Evolutionary conservation across 2,113 vertebrate genomes (phyloP).

Genomic region (Reinhardtius hippoglossoides): DNA sequence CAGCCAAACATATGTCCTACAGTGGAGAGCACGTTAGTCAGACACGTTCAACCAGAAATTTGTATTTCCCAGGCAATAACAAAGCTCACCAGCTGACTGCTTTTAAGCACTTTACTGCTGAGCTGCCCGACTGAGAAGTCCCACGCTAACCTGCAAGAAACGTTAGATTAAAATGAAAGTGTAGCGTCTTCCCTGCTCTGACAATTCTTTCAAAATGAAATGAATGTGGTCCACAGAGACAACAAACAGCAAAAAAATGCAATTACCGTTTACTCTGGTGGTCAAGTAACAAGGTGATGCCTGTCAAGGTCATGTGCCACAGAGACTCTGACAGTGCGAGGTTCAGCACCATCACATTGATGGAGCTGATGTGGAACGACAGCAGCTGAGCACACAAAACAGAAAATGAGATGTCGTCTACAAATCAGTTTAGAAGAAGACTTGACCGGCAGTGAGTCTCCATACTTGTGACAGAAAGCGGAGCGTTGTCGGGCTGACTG

Average conservation of each 20-base stretch:
- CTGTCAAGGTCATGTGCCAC: conserved; percentile 93
- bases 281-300: conserved; percentile 88
- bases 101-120: conserved; percentile 96
- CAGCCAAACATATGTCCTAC: conserved; percentile 92
- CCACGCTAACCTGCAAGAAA: conserved; percentile 84
- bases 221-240: not conserved
- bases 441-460: not conserved
- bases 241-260: not conserved
- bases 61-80: not conserved
- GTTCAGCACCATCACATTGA: conserved; percentile 96
- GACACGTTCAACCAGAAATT: not conserved
- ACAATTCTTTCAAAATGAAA: not conserved
- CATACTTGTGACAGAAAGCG: conserved; percentile 91
- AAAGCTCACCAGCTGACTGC: conserved; percentile 90
- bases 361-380: conserved; percentile 91
- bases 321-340: conserved; percentile 91
- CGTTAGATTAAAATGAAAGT: not conserved
- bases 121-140: conserved; percentile 90
- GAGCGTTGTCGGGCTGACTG: conserved; percentile 84
- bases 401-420: conserved; percentile 3
- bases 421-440: not conserved
- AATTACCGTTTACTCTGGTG: conserved; percentile 85
- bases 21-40: not conserved
- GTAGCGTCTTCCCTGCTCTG: not conserved
- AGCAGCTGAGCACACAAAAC: conserved; percentile 81